Evolutionary conservation across 2,113 vertebrate species (phyloP).

Genomic region (Melanostigma gelatinosum): DNA sequence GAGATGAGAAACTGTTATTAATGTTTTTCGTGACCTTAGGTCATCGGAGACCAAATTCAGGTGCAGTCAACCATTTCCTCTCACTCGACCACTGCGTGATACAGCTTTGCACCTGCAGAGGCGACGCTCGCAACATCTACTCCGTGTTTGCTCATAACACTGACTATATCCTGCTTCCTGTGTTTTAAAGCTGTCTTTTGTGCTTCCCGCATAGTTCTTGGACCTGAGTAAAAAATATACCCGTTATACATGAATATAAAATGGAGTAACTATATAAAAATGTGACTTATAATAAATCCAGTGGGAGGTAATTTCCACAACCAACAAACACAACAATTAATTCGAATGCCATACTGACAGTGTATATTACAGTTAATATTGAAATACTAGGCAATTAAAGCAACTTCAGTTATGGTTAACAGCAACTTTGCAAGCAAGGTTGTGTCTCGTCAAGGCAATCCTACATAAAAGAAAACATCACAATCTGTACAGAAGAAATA

Average conservation of each 20-base stretch:
- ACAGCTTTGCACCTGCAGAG: background rate
- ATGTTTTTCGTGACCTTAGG: conserved; percentile 5
- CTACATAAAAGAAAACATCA: background rate
- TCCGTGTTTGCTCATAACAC: background rate
- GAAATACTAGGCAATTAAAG: conserved; percentile 4
- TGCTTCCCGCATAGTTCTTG: background rate
- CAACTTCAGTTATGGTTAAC: background rate
- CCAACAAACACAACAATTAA: conserved; percentile 1
- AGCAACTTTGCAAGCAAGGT: background rate
- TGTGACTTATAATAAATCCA: background rate
- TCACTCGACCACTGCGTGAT: background rate
- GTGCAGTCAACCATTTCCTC: background rate
- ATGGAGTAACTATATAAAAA: background rate
- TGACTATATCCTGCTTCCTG: background rate
- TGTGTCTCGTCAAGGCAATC: background rate
- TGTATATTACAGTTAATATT: conserved; percentile 4
- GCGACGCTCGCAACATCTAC: background rate
- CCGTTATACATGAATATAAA: background rate
- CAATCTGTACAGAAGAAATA: background rate
- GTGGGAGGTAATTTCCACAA: background rate
- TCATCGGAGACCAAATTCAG: background rate
- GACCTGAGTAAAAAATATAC: too few relatives aligned
- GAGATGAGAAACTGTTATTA: conserved; percentile 4
- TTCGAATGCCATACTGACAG: background rate
- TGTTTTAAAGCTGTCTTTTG: background rate